Evolutionary conservation across 1,140 invertebrate genomes (phyloP), one percentile per base, ranked within the genome.

Genomic region (Microplitis demolitor): DNA sequence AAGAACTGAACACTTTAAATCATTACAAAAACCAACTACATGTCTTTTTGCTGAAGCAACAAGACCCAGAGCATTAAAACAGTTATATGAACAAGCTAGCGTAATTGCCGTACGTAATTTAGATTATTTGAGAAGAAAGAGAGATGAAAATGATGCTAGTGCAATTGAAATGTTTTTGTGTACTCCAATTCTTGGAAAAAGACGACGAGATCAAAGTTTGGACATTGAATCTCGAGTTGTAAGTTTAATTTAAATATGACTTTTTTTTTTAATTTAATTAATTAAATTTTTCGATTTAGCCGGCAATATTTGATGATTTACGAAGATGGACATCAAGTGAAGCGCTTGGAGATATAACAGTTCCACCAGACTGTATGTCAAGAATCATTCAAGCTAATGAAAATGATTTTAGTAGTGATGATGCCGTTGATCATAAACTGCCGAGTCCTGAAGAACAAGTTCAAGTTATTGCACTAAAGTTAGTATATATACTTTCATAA

Each of bases 211-310:
- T 74, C 90, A 93, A 39, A 92, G 94, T 82, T 91, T 94, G 74
- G 94, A 96, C 80, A 96, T 96, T 78, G 95, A 96, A 87, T 95
- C 94, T 56, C 89, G 93, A 86, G 90, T 94, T 90, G 95, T 96
- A 88, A 93, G 91, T 90, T 78, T 75, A 77, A 58, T 72, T 54
- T 54, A 54, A 54, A 24, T 16, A 24, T 69, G 8, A 16, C 45
- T 37, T 56, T 9, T 24, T 45, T 45, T 45, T 69, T 4, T 16
- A 34, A 53, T 53, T 9, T 53, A 39, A 16, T 24, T 62, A 34
- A 61, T 61, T 51, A 60, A 62, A 64, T 68, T 73, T 76, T 74
- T 77, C 39, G 74, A 88, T 87, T 37, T 87, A 96, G 94, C 94
- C 94, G 64, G 93, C 93, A 70, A 91, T 91, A 75, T 90, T 95